A percentile compares a stretch with the other conserved stretches of the same genome.
Conservation (phyloP, 2,888 invertebrate genomes). For the Eledona agricola region DNA sequence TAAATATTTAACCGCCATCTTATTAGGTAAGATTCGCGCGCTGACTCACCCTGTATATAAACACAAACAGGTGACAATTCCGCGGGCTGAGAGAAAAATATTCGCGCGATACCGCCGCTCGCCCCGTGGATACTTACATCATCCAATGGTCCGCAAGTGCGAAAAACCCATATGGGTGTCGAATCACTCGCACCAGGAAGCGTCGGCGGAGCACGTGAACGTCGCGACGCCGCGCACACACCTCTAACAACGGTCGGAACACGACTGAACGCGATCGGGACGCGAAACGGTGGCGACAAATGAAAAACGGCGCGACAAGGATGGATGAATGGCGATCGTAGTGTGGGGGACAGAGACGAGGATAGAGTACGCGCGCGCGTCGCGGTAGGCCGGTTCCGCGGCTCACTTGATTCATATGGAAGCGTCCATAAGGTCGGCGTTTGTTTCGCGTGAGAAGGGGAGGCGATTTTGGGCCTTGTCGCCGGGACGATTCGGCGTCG, state of each 20-base stretch:
- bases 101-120: no score
- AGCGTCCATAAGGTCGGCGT: conserved; percentile 54
- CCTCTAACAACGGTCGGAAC: conserved; percentile 20
- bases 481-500: conserved; percentile 8
- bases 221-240: conserved; percentile 4
- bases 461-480: conserved; percentile 37
- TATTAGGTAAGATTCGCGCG: no score
- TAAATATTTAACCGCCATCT: conserved; percentile 24
- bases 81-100: no score
- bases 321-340: conserved; percentile 3
- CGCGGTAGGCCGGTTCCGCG: conserved; percentile 52
- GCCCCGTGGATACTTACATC: no score
- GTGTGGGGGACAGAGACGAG: conserved; percentile 18
- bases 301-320: conserved; percentile 18
- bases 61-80: no score
- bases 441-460: conserved; percentile 45
- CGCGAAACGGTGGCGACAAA: conserved; percentile 12
- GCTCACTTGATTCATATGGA: conserved; percentile 53
- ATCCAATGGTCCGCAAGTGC: background rate
- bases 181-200: conserved; percentile 7
- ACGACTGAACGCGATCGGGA: conserved; percentile 21
- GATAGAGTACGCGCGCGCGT: conserved; percentile 50
- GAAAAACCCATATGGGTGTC: background rate
- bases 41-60: no score
- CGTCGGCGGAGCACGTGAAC: conserved; percentile 18